These are phyloP conservation scores for Axea sp. DNA, from an alignment of 2,888 invertebrate genomes.

Conservation along the genomic window DNA sequence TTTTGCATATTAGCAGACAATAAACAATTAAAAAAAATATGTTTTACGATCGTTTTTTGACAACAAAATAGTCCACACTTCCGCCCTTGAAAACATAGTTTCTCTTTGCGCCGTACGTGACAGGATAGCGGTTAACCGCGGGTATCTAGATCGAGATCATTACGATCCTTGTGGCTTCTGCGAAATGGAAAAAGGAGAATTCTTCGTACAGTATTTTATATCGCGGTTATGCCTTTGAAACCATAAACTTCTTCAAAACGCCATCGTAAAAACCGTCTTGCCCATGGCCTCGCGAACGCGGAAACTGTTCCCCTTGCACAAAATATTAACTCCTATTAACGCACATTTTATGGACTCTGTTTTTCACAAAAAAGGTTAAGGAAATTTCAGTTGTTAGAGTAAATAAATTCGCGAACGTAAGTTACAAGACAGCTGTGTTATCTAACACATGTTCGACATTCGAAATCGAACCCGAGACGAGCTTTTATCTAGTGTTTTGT, in stretches of 20 bases:
- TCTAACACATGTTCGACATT: conserved; percentile 60
- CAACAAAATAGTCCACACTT: conserved; percentile 55
- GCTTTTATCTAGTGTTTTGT: conserved; percentile 52
- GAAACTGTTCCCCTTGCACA: conserved; percentile 32
- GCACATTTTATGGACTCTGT: conserved; percentile 3
- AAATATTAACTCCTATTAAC: conserved; percentile 16
- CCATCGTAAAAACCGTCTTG: conserved; percentile 52
- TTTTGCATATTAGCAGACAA: too few species aligned
- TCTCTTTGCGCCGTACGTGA: conserved; percentile 63
- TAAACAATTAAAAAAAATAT: too few species aligned
- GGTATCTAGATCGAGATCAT: conserved; percentile 64
- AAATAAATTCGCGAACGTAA: conserved; percentile 44
- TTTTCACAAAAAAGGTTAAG: too few species aligned
- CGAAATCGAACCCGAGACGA: conserved; percentile 52
- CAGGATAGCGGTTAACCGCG: conserved; percentile 65
- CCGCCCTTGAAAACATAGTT: conserved; percentile 61
- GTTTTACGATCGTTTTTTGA: too few species aligned
- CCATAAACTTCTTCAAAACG: conserved; percentile 56
- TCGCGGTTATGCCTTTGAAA: conserved; percentile 59
- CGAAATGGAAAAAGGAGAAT: conserved; percentile 64
- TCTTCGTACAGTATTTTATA: conserved; percentile 54
- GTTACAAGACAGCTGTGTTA: conserved; percentile 49
- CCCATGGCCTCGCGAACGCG: conserved; percentile 35
- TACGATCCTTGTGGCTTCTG: conserved; percentile 64
- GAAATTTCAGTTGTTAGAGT: too few species aligned